Evolutionary conservation across 2,797 vertebrate species (phyloP), one percentile per base, ranked within the genome.

Genomic region (Malacoctenus gilli): DNA sequence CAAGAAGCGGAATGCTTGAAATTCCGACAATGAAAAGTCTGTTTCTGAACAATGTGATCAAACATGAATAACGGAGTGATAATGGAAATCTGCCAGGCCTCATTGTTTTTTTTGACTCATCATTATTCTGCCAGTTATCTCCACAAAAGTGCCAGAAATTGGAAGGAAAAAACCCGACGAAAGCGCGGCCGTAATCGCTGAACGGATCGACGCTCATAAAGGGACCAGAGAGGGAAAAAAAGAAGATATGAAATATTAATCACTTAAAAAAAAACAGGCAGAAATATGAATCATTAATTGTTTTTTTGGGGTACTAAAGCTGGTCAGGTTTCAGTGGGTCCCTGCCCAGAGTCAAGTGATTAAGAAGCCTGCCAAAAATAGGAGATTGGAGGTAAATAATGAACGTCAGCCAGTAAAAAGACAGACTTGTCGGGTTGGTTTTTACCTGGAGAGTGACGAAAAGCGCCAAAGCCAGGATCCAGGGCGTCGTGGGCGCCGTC

Each of bases 361-460:
- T 64, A 63, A 49, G 35, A 32, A 15, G 3, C 14, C 54, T 58
- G 56, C 61, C 68, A 79, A 57, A 76, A 72, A 80, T 39, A 65
- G n/a, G n/a, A n/a, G 42, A 78, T 48, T 72, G 51, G 31, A 72
- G 39, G 67, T 67, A 67, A 63, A 75, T 47, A 75, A 72, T 67
- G 11, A 44, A 35, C 37, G 41, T 63, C 13, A 20, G 19, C 56
- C 38, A 49, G n/a, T 28, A 28, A 28, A 28, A 28, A 9, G 5
- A 28, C 25, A 28, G 25, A 28, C 9, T 9, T 9, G 9, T 28
- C 6, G 6, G 9, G 9, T 5, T 2, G 6, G 57, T 28, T 57
- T 61, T 68, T 85, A 89, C 89, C 85, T 88, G 87, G 15, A 89
- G 68, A 70, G 68, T 54, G 19, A 89, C 46, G 72, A 85, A 64